These are phyloP conservation scores for Drosophila oshimai DNA, from an alignment of 1,140 invertebrate species.

Conservation along the genomic window DNA sequence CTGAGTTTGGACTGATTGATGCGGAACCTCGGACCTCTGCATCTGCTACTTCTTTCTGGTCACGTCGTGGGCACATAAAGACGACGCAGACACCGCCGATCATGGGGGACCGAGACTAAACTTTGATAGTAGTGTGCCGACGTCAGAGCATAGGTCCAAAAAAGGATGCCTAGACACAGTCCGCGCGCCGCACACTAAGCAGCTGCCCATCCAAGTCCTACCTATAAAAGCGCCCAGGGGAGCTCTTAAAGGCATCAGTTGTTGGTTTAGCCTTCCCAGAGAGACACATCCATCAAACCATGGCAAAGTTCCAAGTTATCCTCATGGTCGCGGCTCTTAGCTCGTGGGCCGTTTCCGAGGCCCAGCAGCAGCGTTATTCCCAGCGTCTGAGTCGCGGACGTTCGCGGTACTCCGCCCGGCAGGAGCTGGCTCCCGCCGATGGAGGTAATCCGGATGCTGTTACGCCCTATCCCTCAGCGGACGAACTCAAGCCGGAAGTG, in stretches of 20 bases:
- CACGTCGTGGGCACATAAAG: constrained; percentile 71
- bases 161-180: constrained; percentile 59
- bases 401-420: constrained; percentile 64
- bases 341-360: constrained; percentile 36
- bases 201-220: constrained; percentile 49
- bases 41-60: constrained; percentile 67
- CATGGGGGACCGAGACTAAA: constrained; percentile 32
- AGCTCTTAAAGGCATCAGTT: constrained; percentile 47
- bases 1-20: constrained; percentile 73
- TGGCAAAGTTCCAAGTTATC: constrained; percentile 62
- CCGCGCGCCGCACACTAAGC: constrained; percentile 64
- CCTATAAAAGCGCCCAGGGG: constrained; percentile 56
- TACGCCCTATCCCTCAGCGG: constrained; percentile 74
- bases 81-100: constrained; percentile 42
- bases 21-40: constrained; percentile 45
- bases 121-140: constrained; percentile 35
- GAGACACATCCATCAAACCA: constrained; percentile 10
- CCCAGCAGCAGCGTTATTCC: constrained; percentile 48
- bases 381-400: constrained; percentile 60
- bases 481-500: constrained; percentile 75
- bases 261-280: constrained; percentile 42
- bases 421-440: constrained; percentile 58
- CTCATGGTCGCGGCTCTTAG: constrained; percentile 37
- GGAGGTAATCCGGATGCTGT: constrained; percentile 58
- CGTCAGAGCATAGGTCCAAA: constrained; percentile 66